Evolutionary conservation across 2,888 invertebrate genomes (phyloP).

Genomic region (Dynastes tityus): DNA sequence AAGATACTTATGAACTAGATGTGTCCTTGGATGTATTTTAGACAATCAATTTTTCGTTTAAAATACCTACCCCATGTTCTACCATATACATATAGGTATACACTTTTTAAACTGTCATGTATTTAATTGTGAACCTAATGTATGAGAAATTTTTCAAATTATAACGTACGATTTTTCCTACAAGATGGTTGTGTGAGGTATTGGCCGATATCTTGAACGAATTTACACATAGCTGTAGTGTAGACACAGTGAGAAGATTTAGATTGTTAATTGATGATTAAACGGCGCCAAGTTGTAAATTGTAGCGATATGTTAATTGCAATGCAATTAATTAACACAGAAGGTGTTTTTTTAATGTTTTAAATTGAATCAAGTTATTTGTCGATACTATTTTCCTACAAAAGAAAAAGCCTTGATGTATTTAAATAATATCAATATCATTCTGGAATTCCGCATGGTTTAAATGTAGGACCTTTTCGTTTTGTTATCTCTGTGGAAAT

Average conservation of each 20-base stretch:
- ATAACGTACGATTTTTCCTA: not conserved
- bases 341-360: too few relatives aligned
- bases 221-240: slow-evolving; percentile 2
- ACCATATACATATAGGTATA: not conserved
- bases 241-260: not conserved
- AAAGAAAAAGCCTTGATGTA: too few relatives aligned
- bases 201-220: not conserved
- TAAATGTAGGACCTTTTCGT: too few relatives aligned
- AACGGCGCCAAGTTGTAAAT: not conserved
- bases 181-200: not conserved
- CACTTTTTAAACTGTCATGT: not conserved
- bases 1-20: slow-evolving; percentile 59
- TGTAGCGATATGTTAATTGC: not conserved
- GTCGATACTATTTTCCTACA: not conserved
- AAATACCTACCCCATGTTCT: slow-evolving; percentile 33
- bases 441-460: too few relatives aligned
- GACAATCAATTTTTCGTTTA: slow-evolving; percentile 64
- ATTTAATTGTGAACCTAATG: not conserved
- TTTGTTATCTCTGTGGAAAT: too few relatives aligned
- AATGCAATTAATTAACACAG: not conserved
- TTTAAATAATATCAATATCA: too few relatives aligned
- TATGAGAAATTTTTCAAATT: not conserved
- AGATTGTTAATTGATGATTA: not conserved
- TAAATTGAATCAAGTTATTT: not conserved
- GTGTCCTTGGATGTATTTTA: slow-evolving; percentile 61